These are phyloP conservation scores for Botrylloides violaceus DNA, from an alignment of 23 tunicate genomes.

Conservation along the genomic window DNA sequence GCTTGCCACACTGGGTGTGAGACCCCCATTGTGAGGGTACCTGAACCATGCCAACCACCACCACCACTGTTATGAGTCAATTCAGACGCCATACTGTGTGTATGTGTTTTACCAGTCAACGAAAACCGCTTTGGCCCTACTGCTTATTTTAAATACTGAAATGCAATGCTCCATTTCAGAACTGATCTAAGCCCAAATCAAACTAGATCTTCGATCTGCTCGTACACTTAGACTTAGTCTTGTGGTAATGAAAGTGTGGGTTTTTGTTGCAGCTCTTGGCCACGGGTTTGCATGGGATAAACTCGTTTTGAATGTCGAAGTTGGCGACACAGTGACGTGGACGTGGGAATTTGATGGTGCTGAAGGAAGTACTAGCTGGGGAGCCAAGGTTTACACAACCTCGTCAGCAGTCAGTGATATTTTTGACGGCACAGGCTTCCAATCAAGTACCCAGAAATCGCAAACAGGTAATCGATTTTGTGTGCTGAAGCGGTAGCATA, in stretches of 20 bases:
- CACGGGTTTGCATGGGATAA: conserved; percentile 9
- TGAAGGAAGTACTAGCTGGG: conserved; percentile 12
- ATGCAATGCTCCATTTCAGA: too few relatives aligned
- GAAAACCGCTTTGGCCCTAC: too few relatives aligned
- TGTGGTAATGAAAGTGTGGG: too few relatives aligned
- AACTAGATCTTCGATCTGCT: too few relatives aligned
- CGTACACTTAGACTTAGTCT: too few relatives aligned
- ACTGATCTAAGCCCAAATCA: neutral
- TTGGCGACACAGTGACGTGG: conserved; percentile 30
- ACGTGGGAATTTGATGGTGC: conserved; percentile 16
- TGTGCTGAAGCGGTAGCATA: neutral
- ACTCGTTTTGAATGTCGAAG: neutral
- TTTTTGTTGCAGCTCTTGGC: conserved; percentile 8
- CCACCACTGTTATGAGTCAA: too few relatives aligned
- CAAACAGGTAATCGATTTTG: neutral
- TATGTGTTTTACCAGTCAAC: too few relatives aligned
- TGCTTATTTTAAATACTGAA: too few relatives aligned
- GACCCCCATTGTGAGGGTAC: too few relatives aligned
- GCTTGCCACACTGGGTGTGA: too few relatives aligned
- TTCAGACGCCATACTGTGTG: too few relatives aligned
- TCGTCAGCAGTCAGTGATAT: neutral
- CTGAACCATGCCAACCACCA: too few relatives aligned
- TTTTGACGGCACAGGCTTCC: conserved; percentile 26
- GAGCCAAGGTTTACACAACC: conserved; percentile 33
- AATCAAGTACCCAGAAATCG: conserved; percentile 15